Conservation (phyloP, 2,888 invertebrate species). For the Hypercompe scribonia region DNA sequence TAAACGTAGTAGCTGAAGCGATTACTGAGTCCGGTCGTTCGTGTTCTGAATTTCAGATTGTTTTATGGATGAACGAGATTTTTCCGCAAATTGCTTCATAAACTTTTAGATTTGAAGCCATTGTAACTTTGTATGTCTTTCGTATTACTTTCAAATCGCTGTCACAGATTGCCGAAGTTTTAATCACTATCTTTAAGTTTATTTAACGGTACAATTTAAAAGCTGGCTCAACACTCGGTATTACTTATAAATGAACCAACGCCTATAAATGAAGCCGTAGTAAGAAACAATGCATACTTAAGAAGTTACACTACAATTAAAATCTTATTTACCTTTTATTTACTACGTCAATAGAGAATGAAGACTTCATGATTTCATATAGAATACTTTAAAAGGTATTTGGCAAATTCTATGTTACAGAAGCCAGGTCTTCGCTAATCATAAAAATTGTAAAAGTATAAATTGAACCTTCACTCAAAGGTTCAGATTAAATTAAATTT, state of each 20-base stretch:
- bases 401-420: background rate
- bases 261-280: too few species aligned
- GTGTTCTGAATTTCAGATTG: background rate
- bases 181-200: background rate
- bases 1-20: background rate
- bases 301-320: background rate
- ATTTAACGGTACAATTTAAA: background rate
- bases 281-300: too few species aligned
- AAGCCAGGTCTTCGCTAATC: background rate
- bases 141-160: background rate
- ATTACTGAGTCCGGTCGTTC: background rate
- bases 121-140: slow-evolving; percentile 2
- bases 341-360: too few species aligned
- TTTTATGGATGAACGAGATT: background rate
- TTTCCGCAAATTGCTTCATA: background rate
- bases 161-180: background rate
- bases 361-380: background rate
- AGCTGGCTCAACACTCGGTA: background rate
- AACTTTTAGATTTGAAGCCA: background rate
- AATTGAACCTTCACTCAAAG: slow-evolving; percentile 19
- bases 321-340: too few species aligned
- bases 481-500: slow-evolving; percentile 30
- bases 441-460: slow-evolving; percentile 10
- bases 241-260: background rate
- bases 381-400: background rate